Base-by-base conservation (phyloP, 2,797 vertebrate species). In the Neopelma chrysocephalum region DNA sequence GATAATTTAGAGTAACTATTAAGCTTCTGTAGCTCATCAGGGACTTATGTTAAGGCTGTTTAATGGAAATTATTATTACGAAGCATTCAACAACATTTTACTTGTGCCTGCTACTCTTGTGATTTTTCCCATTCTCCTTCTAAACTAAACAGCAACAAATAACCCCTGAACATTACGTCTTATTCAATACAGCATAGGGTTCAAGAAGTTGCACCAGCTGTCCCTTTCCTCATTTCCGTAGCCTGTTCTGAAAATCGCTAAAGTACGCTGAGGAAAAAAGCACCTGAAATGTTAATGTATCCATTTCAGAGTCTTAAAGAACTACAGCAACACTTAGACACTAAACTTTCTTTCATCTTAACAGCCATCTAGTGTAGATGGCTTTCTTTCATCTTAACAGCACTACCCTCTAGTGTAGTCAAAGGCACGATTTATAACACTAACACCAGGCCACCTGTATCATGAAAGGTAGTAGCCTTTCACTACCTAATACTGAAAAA, bases 1-100 rank as follows among this genome's bases (percentile, higher is more conserved):
- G 87, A 93, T 82, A 96, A 96, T 91, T 96, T 95, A 82, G 50
- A 45, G 47, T 56, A 72, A 94, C 53, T 88, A 51, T 62, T 78
- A 93, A 93, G 60, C n/a, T 75, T 91, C 29, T 85, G 27, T 72
- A 91, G 79, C 42, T 96, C 87, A 69, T 9, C 13, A 60, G 57
- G 66, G 53, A 90, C 18, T 72, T 54, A 57, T 9, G 23, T 57
- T 69, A 95, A 76, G 64, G 29, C 10, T 77, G 18, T 73, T 92
- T 57, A 54, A 47, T 82, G 51, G 43, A 48, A 91, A 77, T 78
- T 48, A 25, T 51, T 87, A 23, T 27, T 36, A 48, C 22, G 29
- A 61, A 80, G 21, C 23, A 56, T 43, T 75, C 53, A 80, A 27
- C 22, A 87, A 31, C 16, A 65, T 70, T 93, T 85, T 53, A 72